Conservation (phyloP, 2,888 invertebrate genomes). For the Allacma fusca region DNA sequence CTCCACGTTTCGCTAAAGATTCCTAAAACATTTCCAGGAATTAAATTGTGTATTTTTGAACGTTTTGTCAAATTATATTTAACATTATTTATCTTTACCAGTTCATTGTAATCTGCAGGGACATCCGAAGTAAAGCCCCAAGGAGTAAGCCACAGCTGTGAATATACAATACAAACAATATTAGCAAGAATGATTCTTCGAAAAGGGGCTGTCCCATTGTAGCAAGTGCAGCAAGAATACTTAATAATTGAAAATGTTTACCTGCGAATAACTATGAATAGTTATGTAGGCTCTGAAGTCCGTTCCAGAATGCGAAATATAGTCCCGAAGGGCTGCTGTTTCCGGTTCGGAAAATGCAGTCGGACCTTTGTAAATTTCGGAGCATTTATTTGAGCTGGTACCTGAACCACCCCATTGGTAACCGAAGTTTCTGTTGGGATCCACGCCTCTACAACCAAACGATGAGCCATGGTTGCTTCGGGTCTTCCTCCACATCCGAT, state of each 20-base stretch:
- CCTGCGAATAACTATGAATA: constrained; percentile 72
- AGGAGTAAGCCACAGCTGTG: constrained; percentile 62
- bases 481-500: constrained; percentile 81
- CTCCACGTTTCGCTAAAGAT: too few relatives aligned
- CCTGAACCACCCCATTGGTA: constrained; percentile 75
- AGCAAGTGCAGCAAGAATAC: too few relatives aligned
- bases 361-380: constrained; percentile 77
- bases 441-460: constrained; percentile 75
- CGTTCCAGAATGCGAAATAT: constrained; percentile 63
- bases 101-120: constrained; percentile 17
- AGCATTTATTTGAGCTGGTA: constrained; percentile 75
- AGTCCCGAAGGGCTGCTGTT: constrained; percentile 73
- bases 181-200: too few relatives aligned
- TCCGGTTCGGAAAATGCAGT: constrained; percentile 81
- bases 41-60: too few relatives aligned
- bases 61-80: too few relatives aligned
- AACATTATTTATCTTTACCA: constrained; percentile 23
- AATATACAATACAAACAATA: too few relatives aligned
- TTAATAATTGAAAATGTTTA: too few relatives aligned
- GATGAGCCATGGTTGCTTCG: constrained; percentile 65
- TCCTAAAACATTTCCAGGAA: too few relatives aligned
- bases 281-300: constrained; percentile 52
- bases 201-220: too few relatives aligned
- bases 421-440: constrained; percentile 80
- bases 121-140: constrained; percentile 31